Percentiles rank a stretch among this genome's conserved stretches.
Conservation (phyloP, 2,797 vertebrate species). For the Manis javanica region DNA sequence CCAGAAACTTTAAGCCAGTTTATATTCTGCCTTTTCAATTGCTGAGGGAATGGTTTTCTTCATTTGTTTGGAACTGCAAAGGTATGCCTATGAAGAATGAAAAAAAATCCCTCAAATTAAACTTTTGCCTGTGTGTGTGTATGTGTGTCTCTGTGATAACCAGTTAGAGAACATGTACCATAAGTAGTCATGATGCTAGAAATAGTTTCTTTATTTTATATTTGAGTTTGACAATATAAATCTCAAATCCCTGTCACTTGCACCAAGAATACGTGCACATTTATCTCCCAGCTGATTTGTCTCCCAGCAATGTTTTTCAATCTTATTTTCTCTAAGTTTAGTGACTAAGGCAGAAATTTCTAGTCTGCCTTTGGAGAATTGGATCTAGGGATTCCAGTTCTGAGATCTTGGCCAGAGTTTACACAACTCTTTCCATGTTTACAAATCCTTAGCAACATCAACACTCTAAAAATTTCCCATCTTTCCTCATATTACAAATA, state of each 20-base stretch:
- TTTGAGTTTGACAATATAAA: not conserved
- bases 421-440: not conserved
- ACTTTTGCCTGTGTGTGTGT: not conserved
- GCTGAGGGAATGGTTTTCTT: not conserved
- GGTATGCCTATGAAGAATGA: not conserved
- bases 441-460: not conserved
- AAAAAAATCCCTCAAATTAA: not conserved
- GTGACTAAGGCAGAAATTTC: not conserved
- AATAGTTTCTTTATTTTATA: not conserved
- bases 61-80: constrained; percentile 18
- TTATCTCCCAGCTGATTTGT: not conserved
- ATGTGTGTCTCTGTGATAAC: not conserved
- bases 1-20: constrained; percentile 14
- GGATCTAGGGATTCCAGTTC: not conserved
- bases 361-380: not conserved
- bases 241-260: not conserved
- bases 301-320: not conserved
- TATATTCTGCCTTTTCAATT: not conserved
- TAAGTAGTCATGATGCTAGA: not conserved
- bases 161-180: not conserved
- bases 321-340: not conserved
- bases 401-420: not conserved
- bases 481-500: not conserved
- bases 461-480: not conserved
- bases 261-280: not conserved